Evolutionary conservation across 2,113 vertebrate genomes (phyloP).

Genomic region (Triplophysa rosa): DNA sequence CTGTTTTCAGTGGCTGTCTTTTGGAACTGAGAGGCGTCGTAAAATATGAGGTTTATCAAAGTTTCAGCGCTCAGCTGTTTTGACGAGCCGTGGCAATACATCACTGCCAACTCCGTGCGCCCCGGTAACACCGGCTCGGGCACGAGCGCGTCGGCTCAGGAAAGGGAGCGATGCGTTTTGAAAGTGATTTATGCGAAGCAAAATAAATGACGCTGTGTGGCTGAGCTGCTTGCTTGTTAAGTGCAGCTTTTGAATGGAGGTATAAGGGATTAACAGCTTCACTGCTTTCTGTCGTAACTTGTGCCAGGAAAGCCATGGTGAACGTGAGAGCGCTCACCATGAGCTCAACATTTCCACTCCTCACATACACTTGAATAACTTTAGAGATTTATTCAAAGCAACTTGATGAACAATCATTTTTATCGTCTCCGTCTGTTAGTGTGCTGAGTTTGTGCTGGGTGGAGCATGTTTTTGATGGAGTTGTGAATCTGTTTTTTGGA

Average conservation of each 20-base stretch:
- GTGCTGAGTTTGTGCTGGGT: conserved; percentile 6
- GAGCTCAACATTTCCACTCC: conserved; percentile 23
- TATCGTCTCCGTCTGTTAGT: neutral
- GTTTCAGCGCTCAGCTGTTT: conserved; percentile 71
- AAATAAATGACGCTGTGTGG: conserved; percentile 56
- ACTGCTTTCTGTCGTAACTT: conserved; percentile 24
- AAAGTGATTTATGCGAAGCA: conserved; percentile 55
- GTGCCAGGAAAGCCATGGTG: conserved; percentile 28
- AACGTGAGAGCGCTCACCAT: neutral
- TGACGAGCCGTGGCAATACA: conserved; percentile 54
- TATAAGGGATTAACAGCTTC: conserved; percentile 47
- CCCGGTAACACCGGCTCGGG: conserved; percentile 36
- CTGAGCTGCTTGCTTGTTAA: conserved; percentile 38
- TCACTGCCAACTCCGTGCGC: conserved; percentile 61
- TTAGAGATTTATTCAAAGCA: neutral
- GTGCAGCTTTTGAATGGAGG: conserved; percentile 46
- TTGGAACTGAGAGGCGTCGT: conserved; percentile 61
- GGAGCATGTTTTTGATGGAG: conserved; percentile 56
- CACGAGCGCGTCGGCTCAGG: neutral
- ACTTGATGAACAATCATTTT: conserved; percentile 13
- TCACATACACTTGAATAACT: neutral
- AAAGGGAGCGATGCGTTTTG: conserved; percentile 44
- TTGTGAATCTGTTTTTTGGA: conserved; percentile 66
- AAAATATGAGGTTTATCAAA: conserved; percentile 65
- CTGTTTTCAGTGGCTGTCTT: conserved; percentile 56